Evolutionary conservation across 2,888 invertebrate genomes (phyloP).

Genomic region (Pyrrhopygopsis socrates): DNA sequence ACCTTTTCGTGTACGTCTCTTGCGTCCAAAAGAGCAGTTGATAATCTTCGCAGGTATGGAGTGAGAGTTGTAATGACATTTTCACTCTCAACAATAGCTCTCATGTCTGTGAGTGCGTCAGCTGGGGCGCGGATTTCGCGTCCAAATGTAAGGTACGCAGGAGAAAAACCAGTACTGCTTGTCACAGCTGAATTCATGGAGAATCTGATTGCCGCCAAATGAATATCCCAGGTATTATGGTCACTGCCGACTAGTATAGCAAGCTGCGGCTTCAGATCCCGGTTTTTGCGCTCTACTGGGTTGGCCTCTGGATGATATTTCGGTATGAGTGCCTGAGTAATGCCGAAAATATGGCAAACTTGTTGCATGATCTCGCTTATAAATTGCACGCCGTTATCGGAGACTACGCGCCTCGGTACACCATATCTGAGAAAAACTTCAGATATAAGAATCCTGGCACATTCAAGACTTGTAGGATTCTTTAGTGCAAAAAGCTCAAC

Average conservation of each 20-base stretch:
- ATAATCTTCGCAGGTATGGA: background rate
- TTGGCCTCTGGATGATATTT: slow-evolving; percentile 7
- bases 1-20: background rate
- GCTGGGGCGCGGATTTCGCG: background rate
- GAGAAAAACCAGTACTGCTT: background rate
- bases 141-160: background rate
- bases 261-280: background rate
- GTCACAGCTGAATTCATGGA: background rate
- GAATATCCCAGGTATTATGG: background rate
- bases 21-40: background rate
- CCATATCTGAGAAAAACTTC: slow-evolving; percentile 80
- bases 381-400: slow-evolving; percentile 82
- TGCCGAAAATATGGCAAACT: background rate
- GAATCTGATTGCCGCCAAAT: background rate
- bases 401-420: slow-evolving; percentile 72
- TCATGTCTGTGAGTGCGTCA: background rate
- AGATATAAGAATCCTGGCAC: slow-evolving; percentile 67
- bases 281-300: background rate
- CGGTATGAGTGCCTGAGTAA: background rate
- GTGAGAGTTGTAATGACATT: background rate
- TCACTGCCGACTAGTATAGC: background rate
- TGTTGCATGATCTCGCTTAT: slow-evolving; percentile 78
- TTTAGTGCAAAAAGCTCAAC: slow-evolving; percentile 83
- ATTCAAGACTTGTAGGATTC: slow-evolving; percentile 73
- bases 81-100: background rate